Percentiles rank a stretch among this genome's conserved stretches.
phyloP scores from a whole-genome alignment of 2,888 invertebrate species.

The Trachelus stipa region DNA sequence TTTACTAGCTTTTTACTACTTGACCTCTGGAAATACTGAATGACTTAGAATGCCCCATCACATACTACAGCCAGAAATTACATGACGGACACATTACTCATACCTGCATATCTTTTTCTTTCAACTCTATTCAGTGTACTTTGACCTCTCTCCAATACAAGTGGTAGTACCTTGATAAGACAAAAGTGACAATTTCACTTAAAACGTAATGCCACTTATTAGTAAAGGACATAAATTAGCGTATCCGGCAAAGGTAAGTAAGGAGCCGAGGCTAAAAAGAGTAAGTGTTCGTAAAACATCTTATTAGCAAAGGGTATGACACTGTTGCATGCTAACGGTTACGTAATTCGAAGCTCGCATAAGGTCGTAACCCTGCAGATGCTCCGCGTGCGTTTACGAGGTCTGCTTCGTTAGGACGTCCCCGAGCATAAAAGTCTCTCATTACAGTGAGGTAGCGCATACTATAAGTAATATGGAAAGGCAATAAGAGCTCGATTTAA shows the following conservation, averaged over 20 bases:
- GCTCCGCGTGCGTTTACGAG: constrained; percentile 47
- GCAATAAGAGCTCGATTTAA: constrained; percentile 42
- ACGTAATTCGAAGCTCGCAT: constrained; percentile 46
- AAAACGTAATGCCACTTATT: background rate
- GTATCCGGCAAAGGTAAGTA: background rate
- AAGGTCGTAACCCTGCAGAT: constrained; percentile 41
- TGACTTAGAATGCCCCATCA: background rate
- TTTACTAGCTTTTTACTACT: constrained; percentile 37
- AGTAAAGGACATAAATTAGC: background rate
- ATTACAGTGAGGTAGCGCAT: constrained; percentile 37
- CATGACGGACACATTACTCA: background rate
- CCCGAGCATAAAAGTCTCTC: constrained; percentile 53
- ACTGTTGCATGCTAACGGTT: constrained; percentile 38
- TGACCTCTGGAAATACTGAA: constrained; percentile 27
- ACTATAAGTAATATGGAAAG: constrained; percentile 17
- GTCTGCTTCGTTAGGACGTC: constrained; percentile 49
- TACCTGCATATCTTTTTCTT: background rate
- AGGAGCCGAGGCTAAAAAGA: background rate
- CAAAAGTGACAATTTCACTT: background rate
- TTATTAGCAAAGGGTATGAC: constrained; percentile 23
- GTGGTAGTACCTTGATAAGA: background rate
- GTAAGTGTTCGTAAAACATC: constrained; percentile 21
- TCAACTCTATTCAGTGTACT: background rate
- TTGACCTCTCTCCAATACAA: too few relatives aligned
- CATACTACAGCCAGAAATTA: background rate